Percentiles rank a stretch among this genome's conserved stretches.
Evolutionary conservation across 2,888 invertebrate species (phyloP).

Genomic region (Coremacera marginata): DNA sequence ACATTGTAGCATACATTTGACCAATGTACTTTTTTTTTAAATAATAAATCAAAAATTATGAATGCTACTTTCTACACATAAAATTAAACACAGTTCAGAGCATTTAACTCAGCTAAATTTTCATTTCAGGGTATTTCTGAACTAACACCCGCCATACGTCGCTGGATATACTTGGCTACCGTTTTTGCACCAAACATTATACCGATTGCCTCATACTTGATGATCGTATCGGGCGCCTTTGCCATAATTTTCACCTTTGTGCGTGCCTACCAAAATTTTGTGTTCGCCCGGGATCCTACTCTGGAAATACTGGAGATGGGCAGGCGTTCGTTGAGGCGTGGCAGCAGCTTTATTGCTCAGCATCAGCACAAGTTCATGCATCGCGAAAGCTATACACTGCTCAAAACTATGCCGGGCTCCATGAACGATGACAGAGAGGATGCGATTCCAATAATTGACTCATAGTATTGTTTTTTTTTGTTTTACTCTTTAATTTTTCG

Average conservation of each 20-base stretch:
- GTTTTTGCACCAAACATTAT: slow-evolving; percentile 80
- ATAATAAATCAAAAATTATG: too few relatives aligned
- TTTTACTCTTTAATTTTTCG: background rate
- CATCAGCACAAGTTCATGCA: slow-evolving; percentile 65
- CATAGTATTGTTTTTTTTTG: slow-evolving; percentile 48
- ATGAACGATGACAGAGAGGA: slow-evolving; percentile 55
- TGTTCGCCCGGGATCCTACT: slow-evolving; percentile 76
- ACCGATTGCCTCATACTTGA: slow-evolving; percentile 79
- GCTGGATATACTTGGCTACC: slow-evolving; percentile 85
- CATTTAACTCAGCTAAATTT: slow-evolving; percentile 3
- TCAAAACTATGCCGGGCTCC: slow-evolving; percentile 58
- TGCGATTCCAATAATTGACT: slow-evolving; percentile 57
- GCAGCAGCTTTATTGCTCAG: slow-evolving; percentile 69
- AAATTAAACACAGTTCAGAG: too few relatives aligned
- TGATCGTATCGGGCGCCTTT: slow-evolving; percentile 78
- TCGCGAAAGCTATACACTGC: slow-evolving; percentile 65
- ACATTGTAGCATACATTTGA: too few relatives aligned
- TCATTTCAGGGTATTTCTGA: slow-evolving; percentile 79
- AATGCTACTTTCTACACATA: too few relatives aligned
- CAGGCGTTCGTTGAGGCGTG: slow-evolving; percentile 77
- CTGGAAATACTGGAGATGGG: slow-evolving; percentile 84
- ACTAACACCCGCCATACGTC: slow-evolving; percentile 81
- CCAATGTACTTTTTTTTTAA: too few relatives aligned
- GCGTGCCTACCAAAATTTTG: slow-evolving; percentile 80
- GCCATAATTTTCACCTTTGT: slow-evolving; percentile 78